phyloP scores from a whole-genome alignment of 2,113 vertebrate genomes.

The Galemys pyrenaicus region DNA sequence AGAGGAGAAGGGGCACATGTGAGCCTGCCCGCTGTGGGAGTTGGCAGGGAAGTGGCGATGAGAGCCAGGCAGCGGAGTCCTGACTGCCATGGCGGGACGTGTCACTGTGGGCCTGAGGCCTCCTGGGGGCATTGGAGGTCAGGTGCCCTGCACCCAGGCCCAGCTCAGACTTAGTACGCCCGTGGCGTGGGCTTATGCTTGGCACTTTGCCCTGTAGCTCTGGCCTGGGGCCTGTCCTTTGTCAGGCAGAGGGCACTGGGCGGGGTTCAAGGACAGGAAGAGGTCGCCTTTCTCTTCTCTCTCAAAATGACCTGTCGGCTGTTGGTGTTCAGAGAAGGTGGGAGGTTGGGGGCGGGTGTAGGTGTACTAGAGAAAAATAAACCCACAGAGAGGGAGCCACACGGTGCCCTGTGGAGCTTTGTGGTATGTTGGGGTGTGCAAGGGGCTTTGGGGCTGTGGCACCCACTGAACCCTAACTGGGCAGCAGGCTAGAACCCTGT shows the following conservation, averaged over 20 bases:
- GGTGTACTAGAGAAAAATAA: background rate
- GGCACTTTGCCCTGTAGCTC: background rate
- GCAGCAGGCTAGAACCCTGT: background rate
- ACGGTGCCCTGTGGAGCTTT: fast-evolving
- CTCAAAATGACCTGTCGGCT: background rate
- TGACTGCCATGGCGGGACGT: background rate
- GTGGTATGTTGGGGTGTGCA: fast-evolving
- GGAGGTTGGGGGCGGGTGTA: background rate
- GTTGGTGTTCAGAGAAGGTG: background rate
- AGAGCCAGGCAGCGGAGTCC: background rate
- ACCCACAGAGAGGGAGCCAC: fast-evolving
- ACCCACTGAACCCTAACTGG: too few species aligned
- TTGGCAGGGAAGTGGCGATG: background rate
- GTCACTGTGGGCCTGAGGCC: background rate
- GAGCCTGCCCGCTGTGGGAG: background rate
- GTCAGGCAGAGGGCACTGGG: background rate
- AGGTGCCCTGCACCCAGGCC: background rate
- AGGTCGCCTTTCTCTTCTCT: background rate
- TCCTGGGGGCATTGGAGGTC: background rate
- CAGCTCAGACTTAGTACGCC: background rate
- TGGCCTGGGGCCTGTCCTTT: background rate
- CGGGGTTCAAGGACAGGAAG: background rate
- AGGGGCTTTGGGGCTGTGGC: fast-evolving
- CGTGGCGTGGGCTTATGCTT: background rate
- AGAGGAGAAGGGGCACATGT: conserved; percentile 15